phyloP scores from a whole-genome alignment of 2,888 invertebrate species.

The Dolichopus griseipennis region DNA sequence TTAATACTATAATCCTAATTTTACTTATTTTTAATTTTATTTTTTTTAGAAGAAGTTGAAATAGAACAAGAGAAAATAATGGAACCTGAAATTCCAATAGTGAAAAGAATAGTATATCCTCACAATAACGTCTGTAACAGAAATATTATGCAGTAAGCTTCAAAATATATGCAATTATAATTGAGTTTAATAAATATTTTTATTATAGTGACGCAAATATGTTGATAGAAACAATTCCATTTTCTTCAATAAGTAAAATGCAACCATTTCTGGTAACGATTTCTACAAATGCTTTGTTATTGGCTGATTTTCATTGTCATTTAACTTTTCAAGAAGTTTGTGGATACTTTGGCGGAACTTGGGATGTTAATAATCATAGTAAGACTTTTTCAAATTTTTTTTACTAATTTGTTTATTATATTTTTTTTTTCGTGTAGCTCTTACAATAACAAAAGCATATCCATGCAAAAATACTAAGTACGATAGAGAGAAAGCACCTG shows the following conservation, averaged over 20 bases:
- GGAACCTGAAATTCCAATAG: constrained; percentile 51
- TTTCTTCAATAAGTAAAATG: constrained; percentile 77
- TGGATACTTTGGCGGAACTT: constrained; percentile 91
- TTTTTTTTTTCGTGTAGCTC: constrained; percentile 50
- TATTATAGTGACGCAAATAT: constrained; percentile 75
- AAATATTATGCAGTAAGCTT: constrained; percentile 65
- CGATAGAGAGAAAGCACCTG: constrained; percentile 65
- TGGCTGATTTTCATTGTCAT: constrained; percentile 91
- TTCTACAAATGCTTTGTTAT: constrained; percentile 73
- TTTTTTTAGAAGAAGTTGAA: constrained; percentile 26
- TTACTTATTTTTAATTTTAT: neutral
- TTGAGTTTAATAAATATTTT: constrained; percentile 10
- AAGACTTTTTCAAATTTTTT: constrained; percentile 25
- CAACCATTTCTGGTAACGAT: constrained; percentile 87
- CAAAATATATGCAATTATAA: neutral
- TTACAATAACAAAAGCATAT: constrained; percentile 79
- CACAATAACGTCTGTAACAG: constrained; percentile 68
- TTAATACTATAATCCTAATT: constrained; percentile 9
- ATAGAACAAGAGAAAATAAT: constrained; percentile 55
- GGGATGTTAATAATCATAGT: constrained; percentile 93
- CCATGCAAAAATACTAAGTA: constrained; percentile 76
- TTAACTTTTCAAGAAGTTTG: constrained; percentile 88
- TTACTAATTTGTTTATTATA: neutral
- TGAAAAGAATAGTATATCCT: constrained; percentile 60
- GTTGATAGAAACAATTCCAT: constrained; percentile 80